These are phyloP conservation scores for Neodontobutis hainanensis DNA, from an alignment of 2,113 vertebrate genomes.

Conservation along the genomic window DNA sequence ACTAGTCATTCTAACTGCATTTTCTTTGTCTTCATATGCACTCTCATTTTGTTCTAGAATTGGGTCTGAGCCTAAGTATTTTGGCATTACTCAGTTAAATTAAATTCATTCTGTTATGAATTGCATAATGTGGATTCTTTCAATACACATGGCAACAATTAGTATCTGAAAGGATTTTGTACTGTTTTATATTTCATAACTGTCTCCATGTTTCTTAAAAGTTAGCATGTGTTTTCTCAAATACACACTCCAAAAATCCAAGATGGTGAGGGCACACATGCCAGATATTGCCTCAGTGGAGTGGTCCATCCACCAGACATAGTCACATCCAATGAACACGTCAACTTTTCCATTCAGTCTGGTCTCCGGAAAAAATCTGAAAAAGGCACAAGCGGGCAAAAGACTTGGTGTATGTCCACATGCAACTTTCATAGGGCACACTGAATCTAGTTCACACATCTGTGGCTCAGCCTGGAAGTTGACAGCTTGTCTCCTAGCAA, in stretches of 20 bases:
- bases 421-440: conserved; percentile 8
- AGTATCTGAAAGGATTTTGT: background rate
- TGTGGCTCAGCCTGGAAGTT: background rate
- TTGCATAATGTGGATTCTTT: background rate
- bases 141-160: background rate
- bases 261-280: background rate
- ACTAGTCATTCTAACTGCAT: too few relatives aligned
- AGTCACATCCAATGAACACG: background rate
- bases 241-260: background rate
- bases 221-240: background rate
- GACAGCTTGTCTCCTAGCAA: conserved; percentile 2
- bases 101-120: too few relatives aligned
- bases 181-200: conserved; percentile 5
- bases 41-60: too few relatives aligned
- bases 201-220: background rate
- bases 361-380: background rate
- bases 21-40: too few relatives aligned
- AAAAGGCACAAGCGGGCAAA: background rate
- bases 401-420: background rate
- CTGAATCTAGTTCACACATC: conserved; percentile 8
- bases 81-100: too few relatives aligned
- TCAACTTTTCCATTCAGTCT: conserved; percentile 3
- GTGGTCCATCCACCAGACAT: background rate
- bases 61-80: too few relatives aligned
- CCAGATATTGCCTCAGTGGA: conserved; percentile 5